A percentile compares a stretch with the other conserved stretches of the same genome.
phyloP scores from a whole-genome alignment of 92 coral and sea anemone species.

The Epizoanthus fatuus region DNA sequence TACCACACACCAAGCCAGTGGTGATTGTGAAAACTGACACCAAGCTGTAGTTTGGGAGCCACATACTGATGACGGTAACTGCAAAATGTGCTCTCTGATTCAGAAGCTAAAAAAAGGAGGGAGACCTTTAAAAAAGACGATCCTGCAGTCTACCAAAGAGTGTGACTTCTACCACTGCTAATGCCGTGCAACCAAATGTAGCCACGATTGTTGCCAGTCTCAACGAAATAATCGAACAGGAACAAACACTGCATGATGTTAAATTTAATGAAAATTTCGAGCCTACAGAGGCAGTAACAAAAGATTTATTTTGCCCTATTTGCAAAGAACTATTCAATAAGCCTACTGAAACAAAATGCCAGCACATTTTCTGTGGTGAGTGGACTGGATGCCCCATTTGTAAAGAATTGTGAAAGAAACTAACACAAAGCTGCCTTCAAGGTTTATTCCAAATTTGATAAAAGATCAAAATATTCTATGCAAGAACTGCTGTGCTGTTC shows the following conservation, averaged over 20 bases:
- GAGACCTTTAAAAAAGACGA: not conserved
- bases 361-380: not conserved
- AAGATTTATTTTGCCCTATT: not conserved
- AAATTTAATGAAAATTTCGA: not conserved
- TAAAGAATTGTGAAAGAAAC: not conserved
- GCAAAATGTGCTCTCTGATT: not conserved
- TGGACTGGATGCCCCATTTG: not conserved
- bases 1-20: too few relatives aligned
- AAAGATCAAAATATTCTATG: not conserved
- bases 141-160: not conserved
- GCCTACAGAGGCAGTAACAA: not conserved
- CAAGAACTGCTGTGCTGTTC: not conserved
- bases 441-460: not conserved
- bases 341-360: not conserved
- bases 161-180: not conserved
- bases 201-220: not conserved
- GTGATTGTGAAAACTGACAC: not conserved
- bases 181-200: not conserved
- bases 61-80: not conserved
- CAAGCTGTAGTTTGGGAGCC: not conserved
- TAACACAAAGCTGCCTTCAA: not conserved
- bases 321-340: not conserved
- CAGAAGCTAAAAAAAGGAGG: not conserved
- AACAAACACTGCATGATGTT: not conserved
- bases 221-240: not conserved